A percentile compares a stretch with the other conserved stretches of the same genome.
Evolutionary conservation across 2,113 vertebrate species (phyloP).

Genomic region (Grammomys surdaster): DNA sequence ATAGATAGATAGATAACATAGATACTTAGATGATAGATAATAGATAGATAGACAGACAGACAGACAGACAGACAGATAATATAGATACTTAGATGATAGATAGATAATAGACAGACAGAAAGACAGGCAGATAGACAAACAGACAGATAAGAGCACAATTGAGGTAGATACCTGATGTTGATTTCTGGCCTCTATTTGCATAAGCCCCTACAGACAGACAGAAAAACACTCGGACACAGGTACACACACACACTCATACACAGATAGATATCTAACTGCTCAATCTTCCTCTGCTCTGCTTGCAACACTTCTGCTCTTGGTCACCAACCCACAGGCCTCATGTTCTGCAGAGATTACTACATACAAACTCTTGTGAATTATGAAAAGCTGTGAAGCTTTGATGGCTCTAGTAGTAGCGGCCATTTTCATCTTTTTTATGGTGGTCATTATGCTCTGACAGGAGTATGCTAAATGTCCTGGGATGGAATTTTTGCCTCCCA

Average conservation of each 20-base stretch:
- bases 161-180: neutral
- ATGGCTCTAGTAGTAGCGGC: neutral
- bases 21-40: too few species aligned
- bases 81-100: too few species aligned
- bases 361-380: constrained; percentile 17
- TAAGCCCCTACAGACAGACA: too few species aligned
- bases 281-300: neutral
- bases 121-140: neutral
- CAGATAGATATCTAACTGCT: too few species aligned
- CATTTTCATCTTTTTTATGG: neutral
- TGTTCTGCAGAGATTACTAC: neutral
- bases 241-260: neutral
- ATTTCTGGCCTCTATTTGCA: neutral
- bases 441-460: neutral
- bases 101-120: too few species aligned
- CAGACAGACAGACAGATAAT: too few species aligned
- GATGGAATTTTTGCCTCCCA: neutral
- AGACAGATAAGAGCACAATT: neutral
- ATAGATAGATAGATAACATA: too few species aligned
- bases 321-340: neutral
- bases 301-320: neutral
- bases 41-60: neutral
- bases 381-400: constrained; percentile 34
- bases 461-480: neutral
- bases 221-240: neutral